Base-by-base conservation (phyloP, 1,140 invertebrate species). In the Hyles vespertilio region DNA sequence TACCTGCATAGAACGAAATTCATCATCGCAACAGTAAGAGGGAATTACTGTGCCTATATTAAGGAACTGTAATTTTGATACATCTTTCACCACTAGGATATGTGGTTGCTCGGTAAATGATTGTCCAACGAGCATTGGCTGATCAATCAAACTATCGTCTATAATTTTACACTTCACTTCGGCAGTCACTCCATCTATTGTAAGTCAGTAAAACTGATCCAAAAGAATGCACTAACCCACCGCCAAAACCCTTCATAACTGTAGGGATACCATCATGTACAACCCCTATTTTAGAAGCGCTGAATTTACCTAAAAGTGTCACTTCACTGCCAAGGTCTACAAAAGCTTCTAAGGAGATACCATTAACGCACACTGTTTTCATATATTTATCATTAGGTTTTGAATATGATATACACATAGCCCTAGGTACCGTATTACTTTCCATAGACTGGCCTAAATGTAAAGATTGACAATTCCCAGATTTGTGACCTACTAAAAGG, bases 191-290 rank as follows among this genome's bases (percentile, higher is more conserved):
- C 40, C 65, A 54, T 70, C 65, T 46, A 70, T 51, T 7, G 36
- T 9, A 7, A 70, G 43, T 58, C 3, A 66, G 12, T 10, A 2
- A 46, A 1, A 53, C 57, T 1, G 64, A 64, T 0, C 68, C 68
- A n/a, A 61, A 8, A n/a, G 61, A 70, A 11, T 57, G 36, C 3
- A 70, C 64, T 9, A 61, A 22, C 5, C 33, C 51, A 45, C 66
- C 54, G 0, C 68, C 63, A 49, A 66, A 70, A 61, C 67, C 68
- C 33, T 53, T 70, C 64, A 70, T 59, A 4, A 10, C 34, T 3
- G 64, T 33, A 3, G 56, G 48, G 0, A 49, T 36, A 8, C n/a
- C 3, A 58, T 70, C 53, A 52, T 70, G 68, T 7, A 10, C 0
- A 32, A 62, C 8, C 12, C 59, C 59, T n/a, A 66, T 36, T 36